Conservation (phyloP, 2,797 vertebrate species). For the Botia almorhae region DNA sequence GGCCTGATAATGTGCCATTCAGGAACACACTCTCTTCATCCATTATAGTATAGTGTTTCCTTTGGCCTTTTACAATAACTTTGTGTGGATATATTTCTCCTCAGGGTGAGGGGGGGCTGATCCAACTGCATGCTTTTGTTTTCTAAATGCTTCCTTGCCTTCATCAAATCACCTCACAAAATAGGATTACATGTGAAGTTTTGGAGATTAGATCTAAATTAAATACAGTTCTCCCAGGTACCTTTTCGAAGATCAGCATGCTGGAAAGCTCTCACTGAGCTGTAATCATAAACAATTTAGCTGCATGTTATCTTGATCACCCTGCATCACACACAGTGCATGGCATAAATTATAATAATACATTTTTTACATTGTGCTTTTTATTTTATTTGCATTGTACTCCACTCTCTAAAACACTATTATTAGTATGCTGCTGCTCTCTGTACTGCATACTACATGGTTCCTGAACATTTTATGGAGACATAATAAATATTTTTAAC, state of each 20-base stretch:
- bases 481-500: background rate
- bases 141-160: background rate
- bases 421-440: constrained; percentile 5
- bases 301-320: background rate
- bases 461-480: constrained; percentile 1
- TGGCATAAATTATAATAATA: background rate
- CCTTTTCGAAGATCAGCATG: constrained; percentile 15
- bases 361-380: background rate
- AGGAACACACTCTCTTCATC: constrained; percentile 11
- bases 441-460: background rate
- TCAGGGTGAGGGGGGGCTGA: background rate
- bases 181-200: constrained; percentile 8
- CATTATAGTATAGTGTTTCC: background rate
- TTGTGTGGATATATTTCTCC: constrained; percentile 8
- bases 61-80: constrained; percentile 1
- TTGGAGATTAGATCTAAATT: constrained; percentile 24
- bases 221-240: constrained; percentile 1
- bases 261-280: background rate
- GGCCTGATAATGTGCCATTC: constrained; percentile 1
- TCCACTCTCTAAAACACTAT: background rate
- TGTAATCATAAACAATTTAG: constrained; percentile 19
- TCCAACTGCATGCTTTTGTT: constrained; percentile 13
- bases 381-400: background rate
- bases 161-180: constrained; percentile 6
- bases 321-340: background rate